Evolutionary conservation across 1,140 invertebrate genomes (phyloP).

Genomic region (Lepidurus apus): DNA sequence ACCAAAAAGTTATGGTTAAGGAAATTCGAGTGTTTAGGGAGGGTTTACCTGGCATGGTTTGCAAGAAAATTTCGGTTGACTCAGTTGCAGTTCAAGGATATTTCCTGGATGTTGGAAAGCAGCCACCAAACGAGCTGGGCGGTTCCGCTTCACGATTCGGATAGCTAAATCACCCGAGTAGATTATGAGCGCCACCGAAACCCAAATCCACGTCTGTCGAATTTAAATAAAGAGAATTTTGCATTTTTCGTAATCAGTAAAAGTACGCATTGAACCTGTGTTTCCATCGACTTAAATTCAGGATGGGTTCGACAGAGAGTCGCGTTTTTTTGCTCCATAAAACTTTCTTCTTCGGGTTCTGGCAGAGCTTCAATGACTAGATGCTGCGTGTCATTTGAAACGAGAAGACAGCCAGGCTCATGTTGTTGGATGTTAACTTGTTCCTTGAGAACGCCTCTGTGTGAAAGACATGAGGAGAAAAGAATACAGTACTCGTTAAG

Average conservation of each 20-base stretch:
- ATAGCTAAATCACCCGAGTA: constrained; percentile 19
- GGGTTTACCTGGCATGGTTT: constrained; percentile 29
- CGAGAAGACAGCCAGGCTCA: constrained; percentile 27
- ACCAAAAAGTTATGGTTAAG: constrained; percentile 19
- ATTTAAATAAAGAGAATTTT: not conserved
- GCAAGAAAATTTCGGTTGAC: not conserved
- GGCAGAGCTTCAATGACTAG: not conserved
- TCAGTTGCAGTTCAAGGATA: constrained; percentile 29
- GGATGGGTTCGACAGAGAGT: constrained; percentile 25
- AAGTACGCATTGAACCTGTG: not conserved
- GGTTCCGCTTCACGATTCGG: constrained; percentile 24
- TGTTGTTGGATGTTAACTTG: constrained; percentile 33
- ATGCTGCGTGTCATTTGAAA: not conserved
- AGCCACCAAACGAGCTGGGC: constrained; percentile 13
- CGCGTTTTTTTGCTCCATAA: not conserved
- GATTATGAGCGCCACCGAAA: constrained; percentile 17
- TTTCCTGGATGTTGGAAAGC: constrained; percentile 23
- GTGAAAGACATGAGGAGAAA: constrained; percentile 2
- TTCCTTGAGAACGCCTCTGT: constrained; percentile 34
- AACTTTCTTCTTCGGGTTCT: not conserved
- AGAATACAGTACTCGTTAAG: not conserved
- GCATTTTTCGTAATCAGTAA: not conserved
- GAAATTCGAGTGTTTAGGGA: not conserved
- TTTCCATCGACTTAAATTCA: constrained; percentile 28
- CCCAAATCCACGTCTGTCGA: constrained; percentile 30